Evolutionary conservation across 1,140 invertebrate species (phyloP), one percentile per base, ranked within the genome.

Genomic region (Notospermus geniculatus): DNA sequence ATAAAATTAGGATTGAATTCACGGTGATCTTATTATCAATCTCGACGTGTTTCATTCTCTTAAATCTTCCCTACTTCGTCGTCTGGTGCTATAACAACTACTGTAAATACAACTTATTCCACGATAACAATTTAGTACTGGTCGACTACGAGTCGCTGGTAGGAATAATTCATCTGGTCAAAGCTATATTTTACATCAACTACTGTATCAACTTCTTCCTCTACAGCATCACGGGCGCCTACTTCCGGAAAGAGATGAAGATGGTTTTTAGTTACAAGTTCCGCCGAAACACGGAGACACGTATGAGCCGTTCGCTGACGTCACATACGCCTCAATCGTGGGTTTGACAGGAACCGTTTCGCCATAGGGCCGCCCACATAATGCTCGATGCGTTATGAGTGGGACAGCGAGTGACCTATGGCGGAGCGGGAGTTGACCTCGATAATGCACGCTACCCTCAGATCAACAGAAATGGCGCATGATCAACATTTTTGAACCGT

Each of bases 151-250:
- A 52, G 17, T 29, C 27, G 23, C 25, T 55, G 23, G 27, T 55
- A 29, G 69, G 69, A 1, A 57, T 70, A 2, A 45, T 76, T 13
- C 69, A 59, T 15, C 69, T 74, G 5, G 63, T 68, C 0, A 59
- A 69, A 28, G 66, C 71, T n/a, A 69, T 74, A 43, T 74, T 76
- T 46, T 73, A 72, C 50, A 63, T 71, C 30, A 76, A 76, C 59
- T 76, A 76, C 50, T 73, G 69, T 30, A 65, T 74, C 1, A 76
- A 76, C 43, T 74, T 76, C 52, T 73, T 76, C 56, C 60, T 76
- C 15, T 76, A 76, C 53, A 73, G 72, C 59, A 58, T 74, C 25
- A 74, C 72, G 0, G 74, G 74, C 1, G 64, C 64, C 0, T 73
- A 68, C 41, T 76, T 73, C 56, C 57, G 74, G 11, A 30, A 58